Percentiles rank a stretch among this genome's conserved stretches.
Evolutionary conservation across 2,797 vertebrate species (phyloP).

Genomic region (Mus minutoides): DNA sequence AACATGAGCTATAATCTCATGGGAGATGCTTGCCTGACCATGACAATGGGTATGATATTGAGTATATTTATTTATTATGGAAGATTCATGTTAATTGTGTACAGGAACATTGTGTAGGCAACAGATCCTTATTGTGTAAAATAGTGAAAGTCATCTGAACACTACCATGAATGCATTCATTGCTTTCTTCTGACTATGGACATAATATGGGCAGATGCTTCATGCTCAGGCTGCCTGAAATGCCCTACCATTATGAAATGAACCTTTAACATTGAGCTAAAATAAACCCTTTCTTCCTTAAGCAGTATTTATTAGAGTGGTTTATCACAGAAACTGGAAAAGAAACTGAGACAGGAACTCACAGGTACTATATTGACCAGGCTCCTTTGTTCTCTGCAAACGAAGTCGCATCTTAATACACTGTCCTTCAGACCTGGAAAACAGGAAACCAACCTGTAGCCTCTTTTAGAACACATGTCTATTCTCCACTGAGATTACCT

Average conservation of each 20-base stretch:
- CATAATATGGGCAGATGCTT: neutral
- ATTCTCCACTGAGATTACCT: neutral
- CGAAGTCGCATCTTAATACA: neutral
- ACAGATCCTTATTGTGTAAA: neutral
- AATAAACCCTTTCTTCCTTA: neutral
- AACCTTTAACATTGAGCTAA: neutral
- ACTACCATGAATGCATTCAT: neutral
- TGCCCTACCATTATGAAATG: no score
- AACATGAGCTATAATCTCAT: neutral
- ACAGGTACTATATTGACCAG: neutral
- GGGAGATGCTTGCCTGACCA: neutral
- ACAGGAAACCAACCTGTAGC: rapidly evolving
- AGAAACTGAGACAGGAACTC: neutral
- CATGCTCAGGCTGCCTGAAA: neutral
- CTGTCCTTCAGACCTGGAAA: neutral
- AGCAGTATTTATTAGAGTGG: neutral
- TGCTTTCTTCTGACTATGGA: no score
- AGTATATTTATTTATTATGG: neutral
- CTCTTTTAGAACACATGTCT: neutral
- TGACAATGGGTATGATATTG: neutral
- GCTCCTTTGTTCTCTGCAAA: neutral
- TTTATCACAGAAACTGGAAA: neutral
- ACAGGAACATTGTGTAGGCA: neutral
- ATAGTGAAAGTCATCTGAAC: neutral
- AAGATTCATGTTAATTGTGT: neutral